Evolutionary conservation across 2,113 vertebrate species (phyloP).

Genomic region (Hypocryptadius cinnamomeus): DNA sequence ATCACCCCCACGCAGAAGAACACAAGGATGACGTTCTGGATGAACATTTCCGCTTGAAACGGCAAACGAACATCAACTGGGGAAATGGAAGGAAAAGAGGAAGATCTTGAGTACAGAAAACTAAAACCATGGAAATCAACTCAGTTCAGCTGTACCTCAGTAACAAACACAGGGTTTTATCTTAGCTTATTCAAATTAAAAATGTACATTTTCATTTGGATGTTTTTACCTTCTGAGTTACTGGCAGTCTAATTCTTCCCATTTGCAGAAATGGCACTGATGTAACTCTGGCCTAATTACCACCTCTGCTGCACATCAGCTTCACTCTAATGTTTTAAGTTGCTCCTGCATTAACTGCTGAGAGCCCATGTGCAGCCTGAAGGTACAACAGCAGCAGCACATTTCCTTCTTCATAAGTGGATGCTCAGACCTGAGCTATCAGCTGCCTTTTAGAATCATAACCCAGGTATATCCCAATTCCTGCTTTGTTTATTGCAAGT

Average conservation of each 20-base stretch:
- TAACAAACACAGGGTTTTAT: not conserved
- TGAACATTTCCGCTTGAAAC: conserved; percentile 92
- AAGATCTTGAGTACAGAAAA: not conserved
- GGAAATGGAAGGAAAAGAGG: not conserved
- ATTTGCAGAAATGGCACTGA: not conserved
- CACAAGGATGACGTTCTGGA: conserved; percentile 90
- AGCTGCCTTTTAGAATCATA: not conserved
- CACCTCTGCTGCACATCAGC: not conserved
- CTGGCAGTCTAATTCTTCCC: not conserved
- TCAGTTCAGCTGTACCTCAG: not conserved
- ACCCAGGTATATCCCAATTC: not conserved
- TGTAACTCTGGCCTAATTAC: not conserved
- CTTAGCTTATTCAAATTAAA: not conserved
- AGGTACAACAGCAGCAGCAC: not conserved
- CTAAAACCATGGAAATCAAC: not conserved
- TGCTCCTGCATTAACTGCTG: not conserved
- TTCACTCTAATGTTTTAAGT: not conserved
- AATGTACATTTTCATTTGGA: not conserved
- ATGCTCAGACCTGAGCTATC: not conserved
- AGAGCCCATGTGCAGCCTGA: not conserved
- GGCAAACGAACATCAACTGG: conserved; percentile 90
- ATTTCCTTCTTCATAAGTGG: not conserved
- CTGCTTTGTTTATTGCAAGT: not conserved
- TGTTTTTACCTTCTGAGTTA: not conserved
- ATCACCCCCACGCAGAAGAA: conserved; percentile 89